Conservation (phyloP, 1,140 invertebrate species). For the Drosophila nigromelanica region DNA sequence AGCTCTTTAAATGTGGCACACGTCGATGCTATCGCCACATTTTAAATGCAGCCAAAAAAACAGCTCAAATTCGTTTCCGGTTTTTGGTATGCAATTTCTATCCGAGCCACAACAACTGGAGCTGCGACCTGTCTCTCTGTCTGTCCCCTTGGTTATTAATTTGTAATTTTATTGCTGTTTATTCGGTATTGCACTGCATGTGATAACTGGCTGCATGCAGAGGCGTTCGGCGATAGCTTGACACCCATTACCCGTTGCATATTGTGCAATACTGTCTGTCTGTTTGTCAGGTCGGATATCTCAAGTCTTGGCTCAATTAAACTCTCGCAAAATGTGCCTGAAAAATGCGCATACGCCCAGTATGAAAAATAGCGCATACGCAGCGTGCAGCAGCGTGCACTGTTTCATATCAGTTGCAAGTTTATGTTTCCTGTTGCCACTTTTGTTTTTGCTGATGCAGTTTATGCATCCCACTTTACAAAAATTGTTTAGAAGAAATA, state of each 20-base stretch:
- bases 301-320: constrained; percentile 16
- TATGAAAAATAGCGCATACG: constrained; percentile 59
- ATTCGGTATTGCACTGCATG: not conserved
- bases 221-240: constrained; percentile 8
- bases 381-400: constrained; percentile 20
- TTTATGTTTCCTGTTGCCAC: constrained; percentile 15
- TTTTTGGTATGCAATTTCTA: constrained; percentile 57
- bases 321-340: constrained; percentile 10
- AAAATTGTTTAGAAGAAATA: constrained; percentile 56
- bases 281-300: not conserved
- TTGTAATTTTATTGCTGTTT: not conserved
- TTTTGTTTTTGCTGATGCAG: constrained; percentile 33
- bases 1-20: constrained; percentile 68
- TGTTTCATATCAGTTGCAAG: constrained; percentile 37
- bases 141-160: not conserved
- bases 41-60: constrained; percentile 64
- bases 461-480: constrained; percentile 20
- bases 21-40: constrained; percentile 70
- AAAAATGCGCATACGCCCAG: constrained; percentile 48
- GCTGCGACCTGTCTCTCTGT: not conserved
- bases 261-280: constrained; percentile 23
- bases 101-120: constrained; percentile 5
- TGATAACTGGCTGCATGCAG: constrained; percentile 5
- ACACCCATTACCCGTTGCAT: not conserved
- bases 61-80: constrained; percentile 68